Evolutionary conservation across 2,888 invertebrate species (phyloP), one percentile per base, ranked within the genome.

Genomic region (Ormyrus labotus): DNA sequence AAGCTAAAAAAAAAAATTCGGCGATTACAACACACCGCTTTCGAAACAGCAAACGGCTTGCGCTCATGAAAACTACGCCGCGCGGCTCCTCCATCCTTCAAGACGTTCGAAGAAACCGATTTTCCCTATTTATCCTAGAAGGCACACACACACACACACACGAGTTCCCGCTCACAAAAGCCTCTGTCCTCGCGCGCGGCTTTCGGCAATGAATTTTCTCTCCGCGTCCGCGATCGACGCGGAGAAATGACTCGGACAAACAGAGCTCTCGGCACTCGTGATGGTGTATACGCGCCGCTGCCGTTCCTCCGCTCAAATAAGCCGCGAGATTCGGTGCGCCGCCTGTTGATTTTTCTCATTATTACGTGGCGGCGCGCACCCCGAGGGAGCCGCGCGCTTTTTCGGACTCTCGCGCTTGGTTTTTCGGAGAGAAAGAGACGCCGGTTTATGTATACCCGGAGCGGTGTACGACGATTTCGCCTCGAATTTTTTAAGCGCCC

Each of bases 261-360:
- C 55, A 77, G n/a, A 65, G 47, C n/a, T n/a, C 19, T 19, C 65
- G 81, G 48, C 58, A 65, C 64, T 70, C 74, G 69, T 81, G 65
- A 76, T 73, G 63, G 1, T 19, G 1, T 19, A 19, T 1, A 10
- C 45, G 48, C 47, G 34, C 34, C 8, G 45, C 61, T 67, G 68
- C 19, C n/a, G 55, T 69, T 55, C 57, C n/a, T 65, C 74, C 70
- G 47, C 34, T 74, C 79, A 74, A 80, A 80, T 48, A 77, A 19
- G 34, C n/a, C 55, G 9, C 34, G 55, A 6, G 53, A 51, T 13
- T 47, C 57, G 13, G 45, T 61, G 47, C 8, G 71, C 19, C 55
- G 3, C 6, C 19, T 81, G 81, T 81, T 81, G 81, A 81, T 81
- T 81, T 81, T 81, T 73, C 64, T 73, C 72, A 77, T 81, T 80